Evolutionary conservation across 2,113 vertebrate species (phyloP).

Genomic region (Oreochromis spilurus): DNA sequence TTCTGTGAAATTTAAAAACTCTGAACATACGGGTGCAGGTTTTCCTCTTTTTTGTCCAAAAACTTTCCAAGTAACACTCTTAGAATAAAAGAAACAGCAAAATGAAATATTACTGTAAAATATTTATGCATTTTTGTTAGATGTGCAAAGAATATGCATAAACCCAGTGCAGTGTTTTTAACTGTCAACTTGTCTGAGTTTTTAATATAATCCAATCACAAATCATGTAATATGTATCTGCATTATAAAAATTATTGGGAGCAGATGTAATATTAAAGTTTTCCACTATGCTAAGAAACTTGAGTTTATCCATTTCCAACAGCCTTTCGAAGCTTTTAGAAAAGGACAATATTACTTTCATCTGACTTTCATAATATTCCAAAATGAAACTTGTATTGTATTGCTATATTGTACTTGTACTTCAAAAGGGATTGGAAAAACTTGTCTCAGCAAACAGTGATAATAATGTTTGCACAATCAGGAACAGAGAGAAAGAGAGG

Average conservation of each 20-base stretch:
- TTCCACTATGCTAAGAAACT: background rate
- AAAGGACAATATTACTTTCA: background rate
- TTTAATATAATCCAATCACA: background rate
- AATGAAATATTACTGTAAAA: background rate
- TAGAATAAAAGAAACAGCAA: background rate
- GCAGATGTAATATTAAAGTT: background rate
- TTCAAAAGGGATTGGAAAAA: background rate
- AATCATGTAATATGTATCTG: background rate
- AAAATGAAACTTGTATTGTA: background rate
- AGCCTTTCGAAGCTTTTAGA: background rate
- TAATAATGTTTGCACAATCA: slow-evolving; percentile 19
- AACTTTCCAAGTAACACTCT: background rate
- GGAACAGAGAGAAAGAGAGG: background rate
- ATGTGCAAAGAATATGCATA: background rate
- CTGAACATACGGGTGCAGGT: background rate
- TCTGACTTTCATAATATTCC: background rate
- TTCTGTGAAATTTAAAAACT: background rate
- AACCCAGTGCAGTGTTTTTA: background rate
- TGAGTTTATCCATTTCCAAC: background rate
- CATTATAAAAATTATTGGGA: background rate
- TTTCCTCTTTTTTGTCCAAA: background rate
- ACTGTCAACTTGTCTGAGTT: background rate
- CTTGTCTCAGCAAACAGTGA: background rate
- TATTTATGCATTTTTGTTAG: background rate
- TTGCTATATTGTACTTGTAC: background rate